A percentile compares a stretch with the other conserved stretches of the same genome.
These are phyloP conservation scores for Laspeyria flexula DNA, from an alignment of 2,888 invertebrate genomes.

Conservation along the genomic window DNA sequence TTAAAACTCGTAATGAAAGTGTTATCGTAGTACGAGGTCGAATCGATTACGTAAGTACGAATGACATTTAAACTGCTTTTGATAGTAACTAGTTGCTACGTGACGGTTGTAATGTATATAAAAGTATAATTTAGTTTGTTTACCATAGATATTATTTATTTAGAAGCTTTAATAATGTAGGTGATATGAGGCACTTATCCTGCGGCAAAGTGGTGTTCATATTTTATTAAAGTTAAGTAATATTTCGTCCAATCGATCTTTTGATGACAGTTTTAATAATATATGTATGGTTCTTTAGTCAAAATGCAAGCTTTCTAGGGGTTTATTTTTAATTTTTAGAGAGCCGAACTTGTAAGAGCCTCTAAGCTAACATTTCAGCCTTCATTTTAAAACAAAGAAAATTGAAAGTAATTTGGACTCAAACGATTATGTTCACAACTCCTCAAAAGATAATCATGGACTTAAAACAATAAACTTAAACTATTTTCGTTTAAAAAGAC, in stretches of 20 bases:
- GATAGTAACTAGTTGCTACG: neutral
- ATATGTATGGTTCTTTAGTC: no score
- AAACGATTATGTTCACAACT: slow-evolving; percentile 4
- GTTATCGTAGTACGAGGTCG: slow-evolving; percentile 13
- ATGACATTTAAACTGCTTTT: slow-evolving; percentile 6
- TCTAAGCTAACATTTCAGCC: no score
- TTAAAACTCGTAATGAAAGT: slow-evolving; percentile 26
- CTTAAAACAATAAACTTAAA: slow-evolving; percentile 17
- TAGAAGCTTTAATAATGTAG: no score
- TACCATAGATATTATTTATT: no score
- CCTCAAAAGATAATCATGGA: slow-evolving; percentile 1
- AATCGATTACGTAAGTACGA: slow-evolving; percentile 19
- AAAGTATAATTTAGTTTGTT: neutral
- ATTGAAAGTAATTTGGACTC: neutral
- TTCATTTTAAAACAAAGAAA: neutral
- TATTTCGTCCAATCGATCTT: no score
- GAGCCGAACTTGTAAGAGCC: no score
- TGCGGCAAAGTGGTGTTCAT: no score
- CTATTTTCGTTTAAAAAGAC: slow-evolving; percentile 15
- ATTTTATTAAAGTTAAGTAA: no score
- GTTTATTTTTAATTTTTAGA: no score
- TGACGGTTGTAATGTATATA: slow-evolving; percentile 5
- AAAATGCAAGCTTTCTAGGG: no score
- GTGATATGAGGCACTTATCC: no score
- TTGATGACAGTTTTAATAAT: no score